Evolutionary conservation across 2,888 invertebrate species (phyloP).

Genomic region (Subacronicta megacephala): DNA sequence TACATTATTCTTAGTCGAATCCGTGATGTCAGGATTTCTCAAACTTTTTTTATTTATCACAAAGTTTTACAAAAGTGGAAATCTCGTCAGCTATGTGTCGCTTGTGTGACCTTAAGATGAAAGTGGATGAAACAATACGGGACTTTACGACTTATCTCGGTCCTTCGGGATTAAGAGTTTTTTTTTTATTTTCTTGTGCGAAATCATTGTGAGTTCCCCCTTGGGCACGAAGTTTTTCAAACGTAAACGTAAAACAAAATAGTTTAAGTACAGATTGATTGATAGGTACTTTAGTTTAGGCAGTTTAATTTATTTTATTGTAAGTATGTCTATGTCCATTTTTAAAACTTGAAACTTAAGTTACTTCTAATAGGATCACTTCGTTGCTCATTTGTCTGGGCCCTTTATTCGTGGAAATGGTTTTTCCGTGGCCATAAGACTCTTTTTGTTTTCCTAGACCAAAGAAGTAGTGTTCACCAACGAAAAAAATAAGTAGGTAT

Average conservation of each 20-base stretch:
- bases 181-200: constrained; percentile 16
- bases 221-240: constrained; percentile 28
- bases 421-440: too few relatives aligned
- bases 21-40: background rate
- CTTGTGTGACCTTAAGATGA: constrained; percentile 51
- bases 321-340: too few relatives aligned
- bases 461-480: too few relatives aligned
- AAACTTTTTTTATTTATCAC: constrained; percentile 42
- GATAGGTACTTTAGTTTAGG: too few relatives aligned
- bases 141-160: constrained; percentile 42
- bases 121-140: constrained; percentile 47
- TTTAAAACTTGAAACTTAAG: too few relatives aligned
- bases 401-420: too few relatives aligned
- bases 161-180: constrained; percentile 39
- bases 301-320: too few relatives aligned
- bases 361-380: too few relatives aligned
- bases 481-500: too few relatives aligned
- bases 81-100: constrained; percentile 53
- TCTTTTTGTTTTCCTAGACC: too few relatives aligned
- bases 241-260: constrained; percentile 9
- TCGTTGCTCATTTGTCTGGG: too few relatives aligned
- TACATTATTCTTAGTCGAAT: too few relatives aligned
- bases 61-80: constrained; percentile 35
- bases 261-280: background rate
- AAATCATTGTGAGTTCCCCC: constrained; percentile 36